Percentiles rank a stretch among this genome's conserved stretches.
phyloP scores from a whole-genome alignment of 2,797 vertebrate species.

The Cygnus olor region DNA sequence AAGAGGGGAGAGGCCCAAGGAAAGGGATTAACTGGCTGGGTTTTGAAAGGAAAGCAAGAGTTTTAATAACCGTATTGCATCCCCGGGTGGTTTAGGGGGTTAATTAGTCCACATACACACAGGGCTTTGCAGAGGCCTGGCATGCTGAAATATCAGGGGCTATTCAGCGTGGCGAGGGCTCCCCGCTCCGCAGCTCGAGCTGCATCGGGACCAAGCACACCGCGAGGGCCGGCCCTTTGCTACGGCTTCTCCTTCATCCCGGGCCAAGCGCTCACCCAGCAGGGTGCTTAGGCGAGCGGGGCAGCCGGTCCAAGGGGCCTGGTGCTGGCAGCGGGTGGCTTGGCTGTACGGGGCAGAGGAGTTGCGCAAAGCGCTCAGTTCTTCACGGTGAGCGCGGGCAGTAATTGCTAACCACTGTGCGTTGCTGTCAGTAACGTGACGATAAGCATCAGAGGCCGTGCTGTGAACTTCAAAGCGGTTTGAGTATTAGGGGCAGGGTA shows the following conservation, averaged over 20 bases:
- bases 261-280: too few species aligned
- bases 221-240: fast-evolving
- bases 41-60: slow-evolving; percentile 62
- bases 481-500: not conserved
- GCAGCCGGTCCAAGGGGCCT: fast-evolving
- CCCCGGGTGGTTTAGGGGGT: slow-evolving; percentile 55
- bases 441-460: not conserved
- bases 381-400: not conserved
- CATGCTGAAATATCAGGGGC: not conserved
- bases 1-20: not conserved
- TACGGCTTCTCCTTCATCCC: not conserved
- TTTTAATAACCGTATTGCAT: slow-evolving; percentile 66
- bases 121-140: slow-evolving; percentile 45
- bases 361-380: not conserved
- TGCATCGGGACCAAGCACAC: not conserved
- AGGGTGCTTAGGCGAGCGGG: too few species aligned
- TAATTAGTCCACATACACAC: slow-evolving; percentile 28
- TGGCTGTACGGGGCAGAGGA: fast-evolving
- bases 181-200: not conserved
- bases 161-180: not conserved
- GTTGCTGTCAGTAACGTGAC: fast-evolving
- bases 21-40: slow-evolving; percentile 37
- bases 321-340: not conserved
- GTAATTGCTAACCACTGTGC: not conserved
- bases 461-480: not conserved